Percentiles rank a stretch among this genome's conserved stretches.
Evolutionary conservation across 1,140 invertebrate species (phyloP).

Genomic region (Hypothenemus hampei): DNA sequence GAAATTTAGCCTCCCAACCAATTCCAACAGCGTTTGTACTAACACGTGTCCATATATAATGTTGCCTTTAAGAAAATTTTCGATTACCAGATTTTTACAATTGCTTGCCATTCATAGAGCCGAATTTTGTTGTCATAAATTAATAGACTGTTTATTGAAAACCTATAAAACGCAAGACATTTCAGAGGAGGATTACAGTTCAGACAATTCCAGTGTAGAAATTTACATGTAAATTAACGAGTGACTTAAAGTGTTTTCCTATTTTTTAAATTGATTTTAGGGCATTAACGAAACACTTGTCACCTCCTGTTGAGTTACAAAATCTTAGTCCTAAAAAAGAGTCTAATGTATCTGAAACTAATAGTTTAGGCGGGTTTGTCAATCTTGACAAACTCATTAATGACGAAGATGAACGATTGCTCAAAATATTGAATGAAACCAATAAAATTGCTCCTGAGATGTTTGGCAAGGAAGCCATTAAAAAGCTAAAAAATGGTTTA

Average conservation of each 20-base stretch:
- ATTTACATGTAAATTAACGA: constrained; percentile 48
- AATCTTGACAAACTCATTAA: constrained; percentile 48
- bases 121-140: constrained; percentile 49
- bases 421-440: constrained; percentile 43
- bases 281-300: constrained; percentile 43
- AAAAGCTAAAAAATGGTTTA: constrained; percentile 1
- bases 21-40: constrained; percentile 44
- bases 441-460: constrained; percentile 44
- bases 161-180: constrained; percentile 41
- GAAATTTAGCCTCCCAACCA: constrained; percentile 35
- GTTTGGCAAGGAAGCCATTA: constrained; percentile 41
- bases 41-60: constrained; percentile 56
- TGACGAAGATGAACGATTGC: constrained; percentile 46
- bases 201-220: constrained; percentile 53
- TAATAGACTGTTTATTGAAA: constrained; percentile 50
- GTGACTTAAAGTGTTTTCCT: no score
- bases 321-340: constrained; percentile 38
- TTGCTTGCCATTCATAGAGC: constrained; percentile 48
- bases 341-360: constrained; percentile 20
- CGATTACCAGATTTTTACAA: constrained; percentile 52
- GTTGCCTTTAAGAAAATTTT: constrained; percentile 51
- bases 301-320: constrained; percentile 38
- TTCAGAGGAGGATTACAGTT: constrained; percentile 45
- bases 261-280: constrained; percentile 35
- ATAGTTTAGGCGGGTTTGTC: constrained; percentile 37